Conservation (phyloP, 1,140 invertebrate species). For the Nomia melanderi region DNA sequence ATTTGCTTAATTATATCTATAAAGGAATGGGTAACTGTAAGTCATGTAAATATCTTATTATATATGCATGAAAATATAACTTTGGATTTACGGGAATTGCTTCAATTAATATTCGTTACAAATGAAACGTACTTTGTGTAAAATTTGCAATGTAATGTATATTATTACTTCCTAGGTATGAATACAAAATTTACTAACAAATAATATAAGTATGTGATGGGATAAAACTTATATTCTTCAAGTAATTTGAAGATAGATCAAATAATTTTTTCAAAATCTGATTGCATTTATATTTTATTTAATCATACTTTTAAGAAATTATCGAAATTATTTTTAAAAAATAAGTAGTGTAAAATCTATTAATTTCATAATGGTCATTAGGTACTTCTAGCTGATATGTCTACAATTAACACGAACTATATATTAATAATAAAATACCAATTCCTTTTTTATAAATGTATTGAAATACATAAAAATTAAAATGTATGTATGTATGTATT, state of each 20-base stretch:
- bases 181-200: slow-evolving; percentile 26
- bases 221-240: slow-evolving; percentile 1
- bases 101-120: slow-evolving; percentile 41
- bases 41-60: slow-evolving; percentile 53
- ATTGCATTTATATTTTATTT: no score
- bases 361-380: no score
- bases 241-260: background rate
- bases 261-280: no score
- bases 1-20: slow-evolving; percentile 43
- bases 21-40: slow-evolving; percentile 45
- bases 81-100: slow-evolving; percentile 3
- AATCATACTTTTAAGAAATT: no score
- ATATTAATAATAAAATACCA: no score
- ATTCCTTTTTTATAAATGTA: no score
- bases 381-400: no score
- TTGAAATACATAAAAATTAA: no score
- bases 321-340: no score
- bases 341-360: no score
- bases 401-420: no score
- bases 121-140: background rate
- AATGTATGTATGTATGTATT: no score
- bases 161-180: background rate
- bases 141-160: background rate
- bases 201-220: slow-evolving; percentile 21
- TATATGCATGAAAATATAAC: slow-evolving; percentile 51